Conservation (phyloP, 1,140 invertebrate genomes). For the Pseudobourletiella spinata region DNA sequence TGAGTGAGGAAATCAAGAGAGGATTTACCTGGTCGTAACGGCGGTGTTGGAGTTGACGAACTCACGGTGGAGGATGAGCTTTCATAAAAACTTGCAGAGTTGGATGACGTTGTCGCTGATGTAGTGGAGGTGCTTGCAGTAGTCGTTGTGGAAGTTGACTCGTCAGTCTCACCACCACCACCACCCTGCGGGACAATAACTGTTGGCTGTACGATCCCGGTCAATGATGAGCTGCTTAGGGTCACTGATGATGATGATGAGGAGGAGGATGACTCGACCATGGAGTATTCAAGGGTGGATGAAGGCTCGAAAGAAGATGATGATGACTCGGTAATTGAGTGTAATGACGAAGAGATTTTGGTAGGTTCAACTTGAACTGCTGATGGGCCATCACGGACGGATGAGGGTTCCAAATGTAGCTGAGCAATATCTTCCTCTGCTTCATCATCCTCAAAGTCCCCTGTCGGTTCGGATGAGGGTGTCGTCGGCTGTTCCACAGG, state of each 20-base stretch:
- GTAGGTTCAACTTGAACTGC: too few relatives aligned
- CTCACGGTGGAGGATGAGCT: neutral
- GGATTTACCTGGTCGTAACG: constrained; percentile 32
- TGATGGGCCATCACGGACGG: neutral
- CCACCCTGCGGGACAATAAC: too few relatives aligned
- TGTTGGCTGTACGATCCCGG: too few relatives aligned
- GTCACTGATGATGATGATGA: too few relatives aligned
- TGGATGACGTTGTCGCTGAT: neutral
- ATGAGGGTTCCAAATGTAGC: neutral
- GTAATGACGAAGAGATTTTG: too few relatives aligned
- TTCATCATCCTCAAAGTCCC: neutral
- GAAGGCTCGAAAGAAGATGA: neutral
- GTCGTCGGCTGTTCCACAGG: constrained; percentile 1
- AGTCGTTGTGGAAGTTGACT: neutral
- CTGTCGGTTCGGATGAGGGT: neutral
- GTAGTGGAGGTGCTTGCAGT: neutral
- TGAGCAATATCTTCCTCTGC: neutral
- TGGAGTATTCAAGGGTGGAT: neutral
- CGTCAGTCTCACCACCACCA: neutral
- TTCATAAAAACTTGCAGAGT: neutral
- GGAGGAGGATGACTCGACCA: neutral
- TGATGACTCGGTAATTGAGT: neutral
- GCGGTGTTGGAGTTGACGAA: constrained; percentile 22
- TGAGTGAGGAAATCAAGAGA: too few relatives aligned
- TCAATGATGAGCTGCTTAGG: too few relatives aligned